Conservation (phyloP, 2,888 invertebrate genomes). For the Trichogramma dendrolimi region DNA sequence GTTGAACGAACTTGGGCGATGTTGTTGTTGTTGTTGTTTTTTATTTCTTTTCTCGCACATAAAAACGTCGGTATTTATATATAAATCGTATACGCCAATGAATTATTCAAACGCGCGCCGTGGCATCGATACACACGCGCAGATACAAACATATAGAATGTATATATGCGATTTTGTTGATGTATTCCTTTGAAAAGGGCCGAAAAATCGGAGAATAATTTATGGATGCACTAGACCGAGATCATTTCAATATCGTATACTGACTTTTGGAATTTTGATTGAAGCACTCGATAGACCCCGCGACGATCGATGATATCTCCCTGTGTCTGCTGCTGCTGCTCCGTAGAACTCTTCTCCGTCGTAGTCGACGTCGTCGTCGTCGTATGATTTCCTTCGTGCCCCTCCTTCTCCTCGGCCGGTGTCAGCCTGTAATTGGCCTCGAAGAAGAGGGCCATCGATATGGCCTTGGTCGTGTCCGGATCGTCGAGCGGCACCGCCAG, state of each 20-base stretch:
- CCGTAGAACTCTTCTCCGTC: not conserved
- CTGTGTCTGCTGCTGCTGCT: slow-evolving; percentile 22
- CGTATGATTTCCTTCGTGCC: slow-evolving; percentile 9
- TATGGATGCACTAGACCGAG: no score
- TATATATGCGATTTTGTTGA: no score
- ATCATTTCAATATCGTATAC: slow-evolving; percentile 25
- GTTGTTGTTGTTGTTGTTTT: no score
- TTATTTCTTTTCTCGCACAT: no score
- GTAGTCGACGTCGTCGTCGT: not conserved
- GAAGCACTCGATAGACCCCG: slow-evolving; percentile 37
- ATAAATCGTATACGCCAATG: no score
- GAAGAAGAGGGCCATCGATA: slow-evolving; percentile 70
- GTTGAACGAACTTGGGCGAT: no score
- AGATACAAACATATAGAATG: no score
- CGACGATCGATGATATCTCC: slow-evolving; percentile 33
- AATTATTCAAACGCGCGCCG: no score
- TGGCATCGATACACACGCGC: no score
- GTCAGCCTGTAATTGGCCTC: slow-evolving; percentile 66
- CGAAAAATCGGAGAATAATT: no score
- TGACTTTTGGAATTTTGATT: slow-evolving; percentile 44
- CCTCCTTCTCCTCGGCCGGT: slow-evolving; percentile 30
- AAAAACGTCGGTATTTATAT: no score
- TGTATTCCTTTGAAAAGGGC: no score
- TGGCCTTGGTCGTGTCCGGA: slow-evolving; percentile 58
- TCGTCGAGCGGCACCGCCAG: slow-evolving; percentile 68